phyloP scores from a whole-genome alignment of 2,113 vertebrate genomes.

The Sinocyclocheilus rhinocerous region DNA sequence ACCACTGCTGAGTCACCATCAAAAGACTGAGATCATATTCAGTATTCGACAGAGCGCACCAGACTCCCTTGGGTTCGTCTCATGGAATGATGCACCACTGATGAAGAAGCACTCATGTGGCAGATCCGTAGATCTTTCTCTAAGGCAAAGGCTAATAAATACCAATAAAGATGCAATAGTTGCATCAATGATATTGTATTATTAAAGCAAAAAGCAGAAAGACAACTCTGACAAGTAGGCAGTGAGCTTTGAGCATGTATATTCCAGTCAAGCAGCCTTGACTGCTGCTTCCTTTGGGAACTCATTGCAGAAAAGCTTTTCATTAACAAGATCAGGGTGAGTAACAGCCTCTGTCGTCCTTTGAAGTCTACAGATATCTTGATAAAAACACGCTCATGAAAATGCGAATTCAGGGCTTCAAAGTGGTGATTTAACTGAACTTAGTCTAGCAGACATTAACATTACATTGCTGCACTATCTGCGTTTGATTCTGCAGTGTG shows the following conservation, averaged over 20 bases:
- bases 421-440: slow-evolving; percentile 27
- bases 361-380: slow-evolving; percentile 40
- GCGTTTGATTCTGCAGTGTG: neutral
- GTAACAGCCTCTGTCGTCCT: slow-evolving; percentile 20
- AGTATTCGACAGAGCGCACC: neutral
- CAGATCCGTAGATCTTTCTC: neutral
- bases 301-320: slow-evolving; percentile 39
- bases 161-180: neutral
- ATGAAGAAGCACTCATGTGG: neutral
- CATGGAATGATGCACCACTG: neutral
- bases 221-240: neutral
- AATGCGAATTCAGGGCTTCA: slow-evolving; percentile 18
- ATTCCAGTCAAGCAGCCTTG: slow-evolving; percentile 29
- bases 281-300: slow-evolving; percentile 35
- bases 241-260: neutral
- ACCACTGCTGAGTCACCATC: slow-evolving; percentile 14
- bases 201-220: slow-evolving; percentile 1
- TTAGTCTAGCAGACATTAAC: slow-evolving; percentile 16
- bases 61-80: neutral
- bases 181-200: neutral
- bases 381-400: slow-evolving; percentile 6
- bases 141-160: neutral
- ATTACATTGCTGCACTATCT: neutral
- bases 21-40: neutral
- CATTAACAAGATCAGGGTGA: slow-evolving; percentile 21